Evolutionary conservation across 1,140 invertebrate species (phyloP).

Genomic region (Mycetomoellerius zeteki): DNA sequence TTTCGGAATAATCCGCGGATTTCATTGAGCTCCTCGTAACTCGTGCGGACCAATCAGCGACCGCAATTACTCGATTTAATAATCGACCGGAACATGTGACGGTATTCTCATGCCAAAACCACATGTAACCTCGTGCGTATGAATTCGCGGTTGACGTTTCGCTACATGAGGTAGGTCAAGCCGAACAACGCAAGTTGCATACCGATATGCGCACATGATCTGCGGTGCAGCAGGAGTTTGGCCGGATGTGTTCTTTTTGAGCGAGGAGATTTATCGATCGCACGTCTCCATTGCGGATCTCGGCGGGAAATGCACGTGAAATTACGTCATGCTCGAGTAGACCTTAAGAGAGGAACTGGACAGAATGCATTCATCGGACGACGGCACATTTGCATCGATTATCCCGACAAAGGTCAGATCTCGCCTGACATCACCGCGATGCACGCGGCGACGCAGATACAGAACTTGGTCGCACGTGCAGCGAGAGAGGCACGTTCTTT

Average conservation of each 20-base stretch:
- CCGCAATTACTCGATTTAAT: slow-evolving; percentile 39
- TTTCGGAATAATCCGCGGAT: background rate
- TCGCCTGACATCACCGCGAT: slow-evolving; percentile 38
- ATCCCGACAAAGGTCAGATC: slow-evolving; percentile 60
- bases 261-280: background rate
- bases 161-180: background rate
- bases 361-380: slow-evolving; percentile 50
- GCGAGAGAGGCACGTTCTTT: background rate
- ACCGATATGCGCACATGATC: background rate
- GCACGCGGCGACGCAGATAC: background rate
- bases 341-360: slow-evolving; percentile 14
- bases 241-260: slow-evolving; percentile 12
- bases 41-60: background rate
- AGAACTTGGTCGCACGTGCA: background rate
- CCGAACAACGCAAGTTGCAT: background rate
- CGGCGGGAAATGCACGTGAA: slow-evolving; percentile 23
- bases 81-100: slow-evolving; percentile 39
- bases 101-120: background rate
- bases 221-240: background rate
- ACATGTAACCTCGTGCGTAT: slow-evolving; percentile 22
- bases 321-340: slow-evolving; percentile 35
- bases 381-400: slow-evolving; percentile 58
- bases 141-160: slow-evolving; percentile 37
- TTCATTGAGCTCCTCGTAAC: background rate
- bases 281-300: background rate